Evolutionary conservation across 2,797 vertebrate species (phyloP).

Genomic region (Ctenopoma kingsleyae): DNA sequence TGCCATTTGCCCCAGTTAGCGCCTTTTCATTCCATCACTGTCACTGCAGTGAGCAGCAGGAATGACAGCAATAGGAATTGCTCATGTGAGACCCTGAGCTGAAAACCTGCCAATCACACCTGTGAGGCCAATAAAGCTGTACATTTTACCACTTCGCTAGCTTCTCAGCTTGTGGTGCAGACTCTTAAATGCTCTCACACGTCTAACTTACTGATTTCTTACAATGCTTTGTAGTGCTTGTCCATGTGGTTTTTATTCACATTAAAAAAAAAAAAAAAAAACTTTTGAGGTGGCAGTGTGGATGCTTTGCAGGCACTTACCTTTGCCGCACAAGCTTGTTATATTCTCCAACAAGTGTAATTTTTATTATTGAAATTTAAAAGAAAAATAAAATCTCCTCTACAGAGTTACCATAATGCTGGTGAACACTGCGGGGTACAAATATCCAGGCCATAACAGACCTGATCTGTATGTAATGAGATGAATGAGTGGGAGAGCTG

Average conservation of each 20-base stretch:
- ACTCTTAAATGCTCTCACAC: slow-evolving; percentile 35
- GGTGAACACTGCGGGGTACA: slow-evolving; percentile 32
- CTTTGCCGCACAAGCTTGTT: not conserved
- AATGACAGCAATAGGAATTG: slow-evolving; percentile 61
- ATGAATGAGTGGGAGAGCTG: slow-evolving; percentile 71
- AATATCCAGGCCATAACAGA: slow-evolving; percentile 47
- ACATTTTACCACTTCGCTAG: slow-evolving; percentile 28
- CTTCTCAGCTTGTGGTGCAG: slow-evolving; percentile 18
- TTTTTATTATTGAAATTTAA: slow-evolving; percentile 4
- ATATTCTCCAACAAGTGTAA: slow-evolving; percentile 4
- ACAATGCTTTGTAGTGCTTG: slow-evolving; percentile 15
- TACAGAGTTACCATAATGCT: slow-evolving; percentile 23
- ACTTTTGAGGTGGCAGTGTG: not conserved
- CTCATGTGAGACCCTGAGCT: slow-evolving; percentile 56
- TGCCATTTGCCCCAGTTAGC: slow-evolving; percentile 64
- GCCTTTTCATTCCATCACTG: slow-evolving; percentile 60
- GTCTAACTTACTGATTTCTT: slow-evolving; percentile 32
- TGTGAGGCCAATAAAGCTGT: slow-evolving; percentile 33
- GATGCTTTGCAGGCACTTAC: slow-evolving; percentile 1
- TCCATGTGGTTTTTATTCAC: slow-evolving; percentile 2
- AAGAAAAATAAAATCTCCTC: slow-evolving; percentile 14
- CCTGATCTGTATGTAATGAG: slow-evolving; percentile 63
- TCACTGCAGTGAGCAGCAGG: slow-evolving; percentile 47
- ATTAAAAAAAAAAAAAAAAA: not conserved
- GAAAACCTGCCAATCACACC: slow-evolving; percentile 69